Percentiles rank a stretch among this genome's conserved stretches.
Evolutionary conservation across 2,797 vertebrate genomes (phyloP).

Genomic region (Eutrigla gurnardus): DNA sequence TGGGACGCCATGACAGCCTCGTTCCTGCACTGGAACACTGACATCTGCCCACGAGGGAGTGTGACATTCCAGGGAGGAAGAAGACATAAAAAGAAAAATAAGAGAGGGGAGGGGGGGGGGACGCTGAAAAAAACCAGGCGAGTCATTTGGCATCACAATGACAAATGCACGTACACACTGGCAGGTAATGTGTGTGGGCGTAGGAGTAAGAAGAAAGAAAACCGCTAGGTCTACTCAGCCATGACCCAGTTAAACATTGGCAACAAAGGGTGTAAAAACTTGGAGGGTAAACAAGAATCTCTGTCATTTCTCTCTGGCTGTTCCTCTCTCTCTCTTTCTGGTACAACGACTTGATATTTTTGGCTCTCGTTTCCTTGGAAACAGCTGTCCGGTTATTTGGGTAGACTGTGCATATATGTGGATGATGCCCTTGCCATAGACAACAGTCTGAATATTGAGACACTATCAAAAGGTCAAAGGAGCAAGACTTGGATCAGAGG

Average conservation of each 20-base stretch:
- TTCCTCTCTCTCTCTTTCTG: constrained; percentile 80
- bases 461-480: constrained; percentile 58
- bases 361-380: constrained; percentile 93
- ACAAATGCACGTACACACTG: constrained; percentile 51
- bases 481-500: constrained; percentile 46
- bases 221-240: constrained; percentile 68
- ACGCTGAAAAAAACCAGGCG: constrained; percentile 35
- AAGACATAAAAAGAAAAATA: constrained; percentile 44
- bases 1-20: constrained; percentile 95
- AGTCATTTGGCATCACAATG: constrained; percentile 46
- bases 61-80: constrained; percentile 61
- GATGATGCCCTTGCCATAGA: constrained; percentile 88
- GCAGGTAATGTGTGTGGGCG: constrained; percentile 24
- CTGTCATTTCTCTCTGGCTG: constrained; percentile 76
- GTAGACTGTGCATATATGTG: constrained; percentile 90
- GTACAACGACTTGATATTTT: constrained; percentile 83
- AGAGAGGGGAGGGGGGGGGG: constrained; percentile 6
- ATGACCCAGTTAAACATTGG: constrained; percentile 77
- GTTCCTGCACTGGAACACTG: constrained; percentile 91
- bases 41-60: constrained; percentile 66
- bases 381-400: constrained; percentile 80
- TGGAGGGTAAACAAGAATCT: constrained; percentile 80
- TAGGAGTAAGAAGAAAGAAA: constrained; percentile 49
- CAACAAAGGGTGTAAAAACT: constrained; percentile 74
- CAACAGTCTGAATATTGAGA: constrained; percentile 72